Percentiles rank a stretch among this genome's conserved stretches.
These are phyloP conservation scores for Saccopteryx leptura DNA, from an alignment of 2,113 vertebrate species.

Conservation along the genomic window DNA sequence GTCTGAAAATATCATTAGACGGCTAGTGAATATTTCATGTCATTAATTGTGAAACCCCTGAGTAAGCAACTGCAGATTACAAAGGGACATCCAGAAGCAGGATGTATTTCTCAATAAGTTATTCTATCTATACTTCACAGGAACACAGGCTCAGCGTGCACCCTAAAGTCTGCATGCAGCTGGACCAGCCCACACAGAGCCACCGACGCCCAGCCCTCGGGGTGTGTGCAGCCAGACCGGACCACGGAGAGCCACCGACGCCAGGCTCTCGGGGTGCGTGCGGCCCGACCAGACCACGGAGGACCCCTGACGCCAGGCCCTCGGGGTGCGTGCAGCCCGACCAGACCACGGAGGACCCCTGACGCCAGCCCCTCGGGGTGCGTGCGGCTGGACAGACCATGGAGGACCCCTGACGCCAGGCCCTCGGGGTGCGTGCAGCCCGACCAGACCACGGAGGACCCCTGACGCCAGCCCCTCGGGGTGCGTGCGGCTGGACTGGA, in stretches of 20 bases:
- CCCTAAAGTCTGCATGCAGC: not conserved
- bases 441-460: too few relatives aligned
- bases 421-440: too few relatives aligned
- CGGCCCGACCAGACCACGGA: not conserved
- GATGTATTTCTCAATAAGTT: conserved; percentile 59
- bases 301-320: not conserved
- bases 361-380: too few relatives aligned
- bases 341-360: accelerated
- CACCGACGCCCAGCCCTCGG: accelerated
- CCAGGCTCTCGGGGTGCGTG: too few relatives aligned
- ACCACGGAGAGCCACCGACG: too few relatives aligned
- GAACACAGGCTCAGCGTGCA: not conserved
- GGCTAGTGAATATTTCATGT: conserved; percentile 67
- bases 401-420: too few relatives aligned
- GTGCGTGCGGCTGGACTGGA: not conserved
- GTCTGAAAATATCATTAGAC: conserved; percentile 42
- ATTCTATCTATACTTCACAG: not conserved
- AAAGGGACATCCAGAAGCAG: conserved; percentile 67
- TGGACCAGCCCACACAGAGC: not conserved
- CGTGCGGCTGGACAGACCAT: too few relatives aligned
- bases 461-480: too few relatives aligned
- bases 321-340: not conserved
- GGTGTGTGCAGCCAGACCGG: too few relatives aligned
- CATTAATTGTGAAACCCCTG: conserved; percentile 86
- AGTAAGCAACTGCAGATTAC: conserved; percentile 80